Base-by-base conservation (phyloP, 2,888 invertebrate genomes). In the Euphydryas editha region DNA sequence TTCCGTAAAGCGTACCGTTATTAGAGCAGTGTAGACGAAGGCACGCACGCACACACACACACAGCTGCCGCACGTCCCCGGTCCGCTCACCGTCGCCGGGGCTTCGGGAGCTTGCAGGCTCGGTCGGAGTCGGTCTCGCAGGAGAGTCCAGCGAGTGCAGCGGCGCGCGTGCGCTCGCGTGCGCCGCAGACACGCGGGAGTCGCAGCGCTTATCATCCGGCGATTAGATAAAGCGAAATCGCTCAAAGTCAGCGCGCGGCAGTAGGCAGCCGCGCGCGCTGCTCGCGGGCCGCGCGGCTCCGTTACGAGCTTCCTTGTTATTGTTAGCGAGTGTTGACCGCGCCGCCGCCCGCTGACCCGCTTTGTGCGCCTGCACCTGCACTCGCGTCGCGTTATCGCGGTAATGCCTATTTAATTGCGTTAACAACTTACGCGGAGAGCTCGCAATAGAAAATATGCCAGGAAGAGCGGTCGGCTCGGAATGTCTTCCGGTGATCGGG, bases 211-310 rank as follows among this genome's bases (percentile, higher is more conserved):
- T 88, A 88, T 88, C 88, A 76, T 79, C 80, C 78, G 69, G 76
- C 85, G 88, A 88, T 88, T 88, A 88, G 88, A 89, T 89, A 88
- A 85, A 85, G 86, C 81, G 76, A 80, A 81, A 80, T 80, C 79
- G 83, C 78, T 78, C 73, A 75, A 75, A 79, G 71, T 77, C 72
- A 68, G 72, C 75, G 74, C 66, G 75, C 76, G 78, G 81, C 86
- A 84, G 88, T 84, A 82, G 83, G 79, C 78, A 71, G 73, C 74
- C 76, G 81, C 76, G 79, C 83, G 79, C 77, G 78, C 74, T 73
- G 73, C 72, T 72, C 73, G 80, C 59, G 66, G 39, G 65, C 65
- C 68, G 72, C 65, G 63, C 72, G 69, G 65, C 72, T 69, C 66
- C 65, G 64, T 51, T 65, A 67, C 70, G 66, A 57, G 71, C 72